Base-by-base conservation (phyloP, 2,888 invertebrate genomes). In the Syrista parreyssii region DNA sequence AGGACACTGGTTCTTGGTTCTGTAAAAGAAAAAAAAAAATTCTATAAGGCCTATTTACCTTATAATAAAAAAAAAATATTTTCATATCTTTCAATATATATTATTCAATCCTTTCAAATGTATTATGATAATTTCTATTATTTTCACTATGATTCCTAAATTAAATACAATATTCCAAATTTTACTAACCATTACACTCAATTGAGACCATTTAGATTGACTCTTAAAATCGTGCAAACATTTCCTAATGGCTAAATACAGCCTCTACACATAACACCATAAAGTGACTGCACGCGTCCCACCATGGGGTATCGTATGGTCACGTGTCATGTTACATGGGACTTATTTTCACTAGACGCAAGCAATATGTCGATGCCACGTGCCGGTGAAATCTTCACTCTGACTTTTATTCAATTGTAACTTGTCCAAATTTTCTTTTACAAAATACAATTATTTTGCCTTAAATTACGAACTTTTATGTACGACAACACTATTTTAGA, bases 251-350 rank as follows among this genome's bases (percentile, higher is more conserved):
- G 87, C 85, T 86, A 87, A 88, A 89, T 82, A 88, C 80, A 80
- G 81, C 79, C 68, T 55, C 81, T 78, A 78, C 71, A 32, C 31
- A 71, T 32, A 71, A 31, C 71, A 71, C 30, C 31, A 71, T 32
- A 71, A 32, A 32, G 32, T 32, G 71, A 71, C 40, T 55, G 40
- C 40, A 71, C 71, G 31, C 71, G 78, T 80, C 77, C 78, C 78
- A 81, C 79, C 81, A 81, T 79, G 85, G 85, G 84, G 78, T 84
- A 83, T 85, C 83, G 79, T 80, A 75, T 79, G 84, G 89, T 85
- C 91, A 88, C 91, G 91, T 91, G 91, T 90, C 90, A 81, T 86
- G 84, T 91, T 91, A 90, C 90, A 87, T 79, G 82, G 76, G 84
- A 84, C 85, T 86, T 85, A 83, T 79, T 82, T 82, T 80, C 77